phyloP scores from a whole-genome alignment of 2,888 invertebrate genomes.

The Mythimna lalbum region DNA sequence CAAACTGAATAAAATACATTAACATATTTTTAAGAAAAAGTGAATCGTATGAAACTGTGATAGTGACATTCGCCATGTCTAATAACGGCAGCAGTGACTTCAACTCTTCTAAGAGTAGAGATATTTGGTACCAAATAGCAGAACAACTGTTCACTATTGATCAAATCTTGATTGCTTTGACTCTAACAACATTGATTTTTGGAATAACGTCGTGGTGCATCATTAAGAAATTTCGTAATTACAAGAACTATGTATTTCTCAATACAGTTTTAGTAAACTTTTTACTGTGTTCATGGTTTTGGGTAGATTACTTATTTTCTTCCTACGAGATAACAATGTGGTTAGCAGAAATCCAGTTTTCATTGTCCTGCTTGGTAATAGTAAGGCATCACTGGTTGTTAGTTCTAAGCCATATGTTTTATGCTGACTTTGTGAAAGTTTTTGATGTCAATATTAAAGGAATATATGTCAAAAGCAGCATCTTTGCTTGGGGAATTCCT shows the following conservation, averaged over 20 bases:
- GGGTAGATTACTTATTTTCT: too few relatives aligned
- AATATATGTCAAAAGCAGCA: background rate
- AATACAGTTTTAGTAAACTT: too few relatives aligned
- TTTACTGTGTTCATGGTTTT: background rate
- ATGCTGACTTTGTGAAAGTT: background rate
- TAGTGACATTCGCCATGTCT: background rate
- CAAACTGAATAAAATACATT: too few relatives aligned
- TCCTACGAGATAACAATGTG: background rate
- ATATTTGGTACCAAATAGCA: background rate
- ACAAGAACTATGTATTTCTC: too few relatives aligned
- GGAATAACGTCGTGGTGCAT: background rate
- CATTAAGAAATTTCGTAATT: background rate
- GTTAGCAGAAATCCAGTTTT: background rate
- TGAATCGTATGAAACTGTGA: background rate
- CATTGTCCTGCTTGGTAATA: background rate
- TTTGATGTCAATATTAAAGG: background rate
- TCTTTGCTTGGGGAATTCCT: background rate
- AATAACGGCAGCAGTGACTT: background rate
- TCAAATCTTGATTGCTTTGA: background rate
- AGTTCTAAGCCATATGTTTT: background rate
- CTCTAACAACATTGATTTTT: background rate
- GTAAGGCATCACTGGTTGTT: slow-evolving; percentile 3
- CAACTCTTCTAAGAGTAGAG: background rate
- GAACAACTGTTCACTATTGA: background rate
- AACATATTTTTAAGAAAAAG: too few relatives aligned